Conservation (phyloP, 2,888 invertebrate species). For the Coremacera marginata region DNA sequence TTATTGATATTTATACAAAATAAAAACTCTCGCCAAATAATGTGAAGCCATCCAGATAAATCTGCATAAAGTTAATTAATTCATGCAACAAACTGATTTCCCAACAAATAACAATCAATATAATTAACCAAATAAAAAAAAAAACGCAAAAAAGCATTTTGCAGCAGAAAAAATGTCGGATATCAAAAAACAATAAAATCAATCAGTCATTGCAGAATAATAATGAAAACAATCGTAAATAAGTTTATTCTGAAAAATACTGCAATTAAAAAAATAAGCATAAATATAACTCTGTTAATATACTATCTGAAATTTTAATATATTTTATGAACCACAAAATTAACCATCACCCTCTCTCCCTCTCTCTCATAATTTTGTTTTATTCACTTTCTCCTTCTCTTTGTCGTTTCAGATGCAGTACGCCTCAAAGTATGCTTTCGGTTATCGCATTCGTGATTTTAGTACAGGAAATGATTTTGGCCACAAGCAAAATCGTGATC, state of each 20-base stretch:
- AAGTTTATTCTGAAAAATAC: neutral
- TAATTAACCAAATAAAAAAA: neutral
- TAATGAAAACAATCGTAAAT: neutral
- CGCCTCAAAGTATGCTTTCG: constrained; percentile 76
- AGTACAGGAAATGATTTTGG: constrained; percentile 82
- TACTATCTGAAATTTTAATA: neutral
- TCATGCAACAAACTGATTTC: constrained; percentile 3
- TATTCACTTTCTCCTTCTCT: neutral
- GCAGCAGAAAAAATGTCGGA: too few relatives aligned
- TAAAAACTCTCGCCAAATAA: neutral
- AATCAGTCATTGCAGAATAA: neutral
- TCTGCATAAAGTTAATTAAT: constrained; percentile 2
- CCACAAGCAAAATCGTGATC: constrained; percentile 78
- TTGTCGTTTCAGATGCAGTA: constrained; percentile 72
- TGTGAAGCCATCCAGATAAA: neutral
- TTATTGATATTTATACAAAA: neutral
- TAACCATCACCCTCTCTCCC: too few relatives aligned
- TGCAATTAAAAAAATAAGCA: too few relatives aligned
- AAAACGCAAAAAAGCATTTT: too few relatives aligned
- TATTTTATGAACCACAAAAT: neutral
- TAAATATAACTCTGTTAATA: too few relatives aligned
- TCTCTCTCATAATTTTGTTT: constrained; percentile 5
- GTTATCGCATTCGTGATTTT: constrained; percentile 80
- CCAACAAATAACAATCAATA: neutral
- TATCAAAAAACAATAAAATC: constrained; percentile 11